Evolutionary conservation across 1,140 invertebrate genomes (phyloP).

Genomic region (Adoxophyes honmai): DNA sequence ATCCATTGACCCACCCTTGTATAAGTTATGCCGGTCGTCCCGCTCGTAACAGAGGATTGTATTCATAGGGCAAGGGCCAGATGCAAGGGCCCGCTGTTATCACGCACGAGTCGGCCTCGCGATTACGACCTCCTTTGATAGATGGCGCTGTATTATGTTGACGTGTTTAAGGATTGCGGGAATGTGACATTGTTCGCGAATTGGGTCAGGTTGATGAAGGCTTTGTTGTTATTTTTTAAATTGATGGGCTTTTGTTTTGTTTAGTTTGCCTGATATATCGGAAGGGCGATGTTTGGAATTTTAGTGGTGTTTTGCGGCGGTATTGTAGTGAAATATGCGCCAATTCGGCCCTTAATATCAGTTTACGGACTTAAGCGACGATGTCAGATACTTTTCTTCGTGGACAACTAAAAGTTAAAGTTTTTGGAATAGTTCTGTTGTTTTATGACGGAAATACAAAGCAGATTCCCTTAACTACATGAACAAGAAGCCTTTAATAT

Average conservation of each 20-base stretch:
- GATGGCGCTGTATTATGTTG: slow-evolving; percentile 9
- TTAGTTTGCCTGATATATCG: neutral
- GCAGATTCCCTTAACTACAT: neutral
- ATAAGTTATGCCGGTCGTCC: slow-evolving; percentile 1
- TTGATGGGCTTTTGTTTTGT: slow-evolving; percentile 1
- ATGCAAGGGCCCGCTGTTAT: neutral
- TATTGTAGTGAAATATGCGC: too few species aligned
- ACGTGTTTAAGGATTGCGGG: slow-evolving; percentile 9
- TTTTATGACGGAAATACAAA: too few species aligned
- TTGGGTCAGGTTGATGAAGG: slow-evolving; percentile 3
- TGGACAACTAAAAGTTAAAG: too few species aligned
- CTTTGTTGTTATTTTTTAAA: slow-evolving; percentile 2
- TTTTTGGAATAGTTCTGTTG: too few species aligned
- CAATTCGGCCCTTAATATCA: too few species aligned
- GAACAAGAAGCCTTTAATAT: neutral
- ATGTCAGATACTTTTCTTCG: too few species aligned
- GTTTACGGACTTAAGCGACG: too few species aligned
- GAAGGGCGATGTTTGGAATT: neutral
- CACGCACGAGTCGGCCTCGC: neutral
- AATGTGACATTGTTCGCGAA: neutral
- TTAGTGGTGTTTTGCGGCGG: too few species aligned
- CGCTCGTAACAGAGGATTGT: slow-evolving; percentile 9
- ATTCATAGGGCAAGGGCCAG: slow-evolving; percentile 6
- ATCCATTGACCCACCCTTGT: too few species aligned
- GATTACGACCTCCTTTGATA: slow-evolving; percentile 11